Evolutionary conservation across 2,888 invertebrate genomes (phyloP), one percentile per base, ranked within the genome.

Genomic region (Limnephilus auricula): DNA sequence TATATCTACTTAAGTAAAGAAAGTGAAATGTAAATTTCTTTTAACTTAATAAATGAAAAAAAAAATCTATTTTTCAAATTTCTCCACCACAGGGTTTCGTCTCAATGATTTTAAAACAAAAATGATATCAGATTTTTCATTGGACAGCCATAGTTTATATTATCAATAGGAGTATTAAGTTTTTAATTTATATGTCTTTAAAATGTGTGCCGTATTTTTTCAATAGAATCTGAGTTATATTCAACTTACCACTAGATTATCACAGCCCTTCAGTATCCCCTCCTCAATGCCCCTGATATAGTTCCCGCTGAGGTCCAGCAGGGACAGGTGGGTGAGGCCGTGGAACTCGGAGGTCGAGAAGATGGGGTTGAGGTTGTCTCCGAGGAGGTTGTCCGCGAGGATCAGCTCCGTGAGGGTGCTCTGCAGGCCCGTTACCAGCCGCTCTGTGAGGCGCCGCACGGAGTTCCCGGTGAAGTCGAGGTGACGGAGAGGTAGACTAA

Each of bases 361-460:
- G 93, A 99, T 98, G 0, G 99, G 99, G 95, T 98, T 99, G 45
- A 99, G 95, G 94, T 98, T 98, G 94, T 99, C 98, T 0, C 99
- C 99, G 45, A 99, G 96, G n/a, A 98, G 95, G 94, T 99, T 99
- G 94, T 98, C 97, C 45, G 97, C 96, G 90, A 99, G 95, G 30
- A 97, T 96, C 79, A 99, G 94, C 93, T 97, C 97, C 32, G 97
- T 97, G 79, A 99, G 95, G 15, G 97, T 97, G 2, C 96, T 96
- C 94, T 96, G 95, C 0, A 98, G 95, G 0, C 97, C 97, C 31
- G 96, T 96, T 84, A 98, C 96, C 2, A 98, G 95, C 89, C 98
- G 96, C 93, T 98, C 98, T 4, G 98, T 97, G 86, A 99, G 95
- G 92, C 98, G 96, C 85, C 98, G 95, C 5, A 99, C 96, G 15